Evolutionary conservation across 2,888 invertebrate genomes (phyloP).

Genomic region (Lycophotia porphyrea): DNA sequence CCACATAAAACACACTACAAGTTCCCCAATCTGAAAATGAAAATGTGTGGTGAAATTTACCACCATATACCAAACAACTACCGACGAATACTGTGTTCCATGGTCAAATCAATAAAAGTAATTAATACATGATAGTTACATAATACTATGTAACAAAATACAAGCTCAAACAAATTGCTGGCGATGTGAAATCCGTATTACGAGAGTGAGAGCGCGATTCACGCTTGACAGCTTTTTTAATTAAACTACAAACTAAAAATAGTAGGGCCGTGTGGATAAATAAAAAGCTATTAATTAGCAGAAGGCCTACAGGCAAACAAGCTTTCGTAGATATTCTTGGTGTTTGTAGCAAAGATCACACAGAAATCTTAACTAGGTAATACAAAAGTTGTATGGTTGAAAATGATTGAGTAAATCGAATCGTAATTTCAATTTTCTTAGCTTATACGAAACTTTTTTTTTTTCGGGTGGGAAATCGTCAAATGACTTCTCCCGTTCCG

Average conservation of each 20-base stretch:
- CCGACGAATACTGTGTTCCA: not conserved
- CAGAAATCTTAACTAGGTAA: not conserved
- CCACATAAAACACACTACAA: not conserved
- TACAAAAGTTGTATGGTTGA: not conserved
- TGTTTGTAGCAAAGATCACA: not conserved
- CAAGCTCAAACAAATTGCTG: conserved; percentile 41
- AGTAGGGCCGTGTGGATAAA: conserved; percentile 4
- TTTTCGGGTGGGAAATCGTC: too few species aligned
- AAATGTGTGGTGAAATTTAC: not conserved
- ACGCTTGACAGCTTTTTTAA: conserved; percentile 57
- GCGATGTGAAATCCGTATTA: conserved; percentile 52
- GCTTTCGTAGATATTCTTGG: not conserved
- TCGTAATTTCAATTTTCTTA: not conserved
- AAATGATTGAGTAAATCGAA: not conserved
- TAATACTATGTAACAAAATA: conserved; percentile 33
- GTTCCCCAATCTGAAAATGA: not conserved
- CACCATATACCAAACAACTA: not conserved
- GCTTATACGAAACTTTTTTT: too few species aligned
- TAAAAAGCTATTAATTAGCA: not conserved
- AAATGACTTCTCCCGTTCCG: too few species aligned
- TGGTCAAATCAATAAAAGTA: conserved; percentile 52
- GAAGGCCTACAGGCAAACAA: conserved; percentile 21
- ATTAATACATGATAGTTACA: conserved; percentile 56
- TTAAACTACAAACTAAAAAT: conserved; percentile 53
- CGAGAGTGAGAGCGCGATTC: conserved; percentile 44